phyloP scores from a whole-genome alignment of 2,113 vertebrate genomes.

The Cisticola juncidis region DNA sequence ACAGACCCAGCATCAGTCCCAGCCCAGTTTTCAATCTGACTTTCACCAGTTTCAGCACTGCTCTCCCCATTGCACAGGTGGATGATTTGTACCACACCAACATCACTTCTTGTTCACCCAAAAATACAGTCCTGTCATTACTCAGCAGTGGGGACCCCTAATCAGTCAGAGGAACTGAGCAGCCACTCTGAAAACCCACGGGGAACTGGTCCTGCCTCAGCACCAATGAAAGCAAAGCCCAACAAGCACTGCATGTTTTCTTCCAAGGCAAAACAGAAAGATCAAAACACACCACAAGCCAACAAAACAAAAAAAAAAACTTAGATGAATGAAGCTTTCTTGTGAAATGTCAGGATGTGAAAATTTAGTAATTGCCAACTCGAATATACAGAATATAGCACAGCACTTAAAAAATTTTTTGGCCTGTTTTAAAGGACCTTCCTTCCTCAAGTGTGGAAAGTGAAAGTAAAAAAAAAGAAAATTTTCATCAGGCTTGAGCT shows the following conservation, averaged over 20 bases:
- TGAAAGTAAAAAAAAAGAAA: not conserved
- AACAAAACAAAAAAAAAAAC: not conserved
- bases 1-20: not conserved
- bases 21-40: not conserved
- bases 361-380: not conserved
- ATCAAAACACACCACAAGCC: not conserved
- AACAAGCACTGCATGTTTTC: rapidly evolving
- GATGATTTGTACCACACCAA: not conserved
- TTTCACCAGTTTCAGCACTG: not conserved
- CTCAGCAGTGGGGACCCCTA: not conserved
- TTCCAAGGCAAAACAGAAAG: not conserved
- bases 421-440: not conserved
- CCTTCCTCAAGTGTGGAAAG: not conserved
- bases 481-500: not conserved
- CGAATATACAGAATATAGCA: not conserved
- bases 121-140: not conserved
- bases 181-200: not conserved
- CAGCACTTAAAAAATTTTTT: not conserved
- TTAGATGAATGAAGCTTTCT: not conserved
- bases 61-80: not conserved
- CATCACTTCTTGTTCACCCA: not conserved
- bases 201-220: not conserved
- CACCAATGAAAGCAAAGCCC: not conserved
- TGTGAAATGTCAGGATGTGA: not conserved
- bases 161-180: rapidly evolving